phyloP scores from a whole-genome alignment of 2,797 vertebrate species.

The Melanotaenia maccullochi region DNA sequence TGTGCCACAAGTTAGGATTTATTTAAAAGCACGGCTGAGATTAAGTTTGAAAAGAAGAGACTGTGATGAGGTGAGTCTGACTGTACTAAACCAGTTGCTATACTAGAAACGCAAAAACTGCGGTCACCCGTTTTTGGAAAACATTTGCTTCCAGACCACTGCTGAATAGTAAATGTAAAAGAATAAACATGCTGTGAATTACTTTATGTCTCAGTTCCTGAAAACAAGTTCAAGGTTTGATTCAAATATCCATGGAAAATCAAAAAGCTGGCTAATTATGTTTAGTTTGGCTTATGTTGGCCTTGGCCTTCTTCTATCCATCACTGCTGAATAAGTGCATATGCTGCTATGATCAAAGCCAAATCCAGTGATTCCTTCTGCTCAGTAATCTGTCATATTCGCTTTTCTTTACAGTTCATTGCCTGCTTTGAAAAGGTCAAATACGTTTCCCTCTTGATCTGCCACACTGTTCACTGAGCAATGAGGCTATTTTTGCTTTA shows the following conservation, averaged over 20 bases:
- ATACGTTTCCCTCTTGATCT: neutral
- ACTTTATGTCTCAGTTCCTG: neutral
- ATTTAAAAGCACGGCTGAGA: neutral
- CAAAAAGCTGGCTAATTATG: neutral
- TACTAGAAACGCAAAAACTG: neutral
- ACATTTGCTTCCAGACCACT: neutral
- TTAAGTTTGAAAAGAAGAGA: neutral
- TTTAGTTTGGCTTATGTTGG: constrained; percentile 1
- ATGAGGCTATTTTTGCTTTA: neutral
- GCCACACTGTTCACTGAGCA: neutral
- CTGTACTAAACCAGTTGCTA: neutral
- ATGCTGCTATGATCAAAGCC: constrained; percentile 5
- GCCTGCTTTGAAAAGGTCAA: constrained; percentile 4
- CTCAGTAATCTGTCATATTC: constrained; percentile 1
- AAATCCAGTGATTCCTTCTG: neutral
- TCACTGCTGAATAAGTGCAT: constrained; percentile 4
- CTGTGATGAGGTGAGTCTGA: neutral
- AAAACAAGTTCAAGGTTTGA: constrained; percentile 5
- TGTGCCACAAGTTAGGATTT: neutral
- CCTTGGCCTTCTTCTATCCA: neutral
- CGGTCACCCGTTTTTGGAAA: neutral
- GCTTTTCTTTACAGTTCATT: neutral
- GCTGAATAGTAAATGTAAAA: neutral
- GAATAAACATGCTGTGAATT: neutral
- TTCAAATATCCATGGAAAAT: constrained; percentile 3